Conservation (phyloP, 2,797 vertebrate species). For the Lepilemur septentrionalis region DNA sequence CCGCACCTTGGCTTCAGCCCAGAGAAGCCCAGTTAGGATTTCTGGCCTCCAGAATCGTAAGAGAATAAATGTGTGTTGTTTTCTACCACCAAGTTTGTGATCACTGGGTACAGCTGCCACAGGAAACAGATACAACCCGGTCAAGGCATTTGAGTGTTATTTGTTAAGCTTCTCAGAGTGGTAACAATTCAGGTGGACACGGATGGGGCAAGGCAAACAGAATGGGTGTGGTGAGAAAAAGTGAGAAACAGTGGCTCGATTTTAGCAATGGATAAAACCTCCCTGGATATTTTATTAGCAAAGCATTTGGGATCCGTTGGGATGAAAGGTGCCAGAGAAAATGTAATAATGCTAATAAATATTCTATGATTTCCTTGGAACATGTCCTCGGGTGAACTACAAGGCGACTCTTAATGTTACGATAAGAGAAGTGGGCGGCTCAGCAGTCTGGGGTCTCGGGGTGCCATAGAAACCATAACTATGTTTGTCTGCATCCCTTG, state of each 20-base stretch:
- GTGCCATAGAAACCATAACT: constrained; percentile 50
- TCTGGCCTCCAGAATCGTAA: not conserved
- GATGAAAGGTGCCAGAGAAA: constrained; percentile 71
- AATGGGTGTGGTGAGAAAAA: not conserved
- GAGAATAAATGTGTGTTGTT: not conserved
- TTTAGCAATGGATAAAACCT: constrained; percentile 59
- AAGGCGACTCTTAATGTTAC: constrained; percentile 72
- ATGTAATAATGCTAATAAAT: constrained; percentile 78
- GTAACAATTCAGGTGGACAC: not conserved
- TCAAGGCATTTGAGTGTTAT: not conserved
- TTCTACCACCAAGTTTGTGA: not conserved
- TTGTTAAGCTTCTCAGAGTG: not conserved
- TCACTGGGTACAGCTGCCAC: not conserved
- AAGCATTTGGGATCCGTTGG: constrained; percentile 62
- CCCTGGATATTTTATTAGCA: constrained; percentile 52
- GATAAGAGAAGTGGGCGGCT: constrained; percentile 62
- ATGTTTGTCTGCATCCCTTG: constrained; percentile 54
- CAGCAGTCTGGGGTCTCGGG: constrained; percentile 64
- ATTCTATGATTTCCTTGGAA: constrained; percentile 74
- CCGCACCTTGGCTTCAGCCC: not conserved
- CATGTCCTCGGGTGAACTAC: constrained; percentile 78
- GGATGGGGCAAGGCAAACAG: not conserved
- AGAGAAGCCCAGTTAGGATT: not conserved
- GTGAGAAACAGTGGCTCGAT: not conserved
- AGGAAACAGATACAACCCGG: not conserved